A percentile compares a stretch with the other conserved stretches of the same genome.
phyloP scores from a whole-genome alignment of 1,140 invertebrate genomes.

The Drosophila mauritiana region DNA sequence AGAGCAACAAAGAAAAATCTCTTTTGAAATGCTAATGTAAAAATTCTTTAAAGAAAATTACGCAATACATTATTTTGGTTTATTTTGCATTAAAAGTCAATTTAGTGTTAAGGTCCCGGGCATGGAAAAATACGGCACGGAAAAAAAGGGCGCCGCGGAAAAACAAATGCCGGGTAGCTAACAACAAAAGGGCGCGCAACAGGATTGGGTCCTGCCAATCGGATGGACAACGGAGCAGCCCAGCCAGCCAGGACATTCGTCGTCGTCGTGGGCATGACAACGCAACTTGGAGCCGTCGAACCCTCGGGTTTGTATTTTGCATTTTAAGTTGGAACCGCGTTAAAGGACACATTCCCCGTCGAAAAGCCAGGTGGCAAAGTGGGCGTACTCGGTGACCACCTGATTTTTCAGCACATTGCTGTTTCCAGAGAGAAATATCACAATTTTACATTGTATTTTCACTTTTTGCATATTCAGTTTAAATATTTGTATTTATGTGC shows the following conservation, averaged over 20 bases:
- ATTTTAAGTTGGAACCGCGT: constrained; percentile 72
- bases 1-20: constrained; percentile 70
- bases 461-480: background rate
- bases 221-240: constrained; percentile 17
- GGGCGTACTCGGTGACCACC: constrained; percentile 12
- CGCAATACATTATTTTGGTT: constrained; percentile 83
- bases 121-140: constrained; percentile 13
- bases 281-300: constrained; percentile 70
- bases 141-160: constrained; percentile 50
- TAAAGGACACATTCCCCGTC: constrained; percentile 50
- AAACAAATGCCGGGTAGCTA: constrained; percentile 43
- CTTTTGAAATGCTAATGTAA: constrained; percentile 83
- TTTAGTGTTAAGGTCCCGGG: constrained; percentile 74
- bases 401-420: constrained; percentile 14
- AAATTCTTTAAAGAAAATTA: constrained; percentile 83
- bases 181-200: constrained; percentile 63
- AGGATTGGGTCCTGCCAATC: constrained; percentile 58
- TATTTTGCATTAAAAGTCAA: constrained; percentile 83
- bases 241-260: constrained; percentile 23
- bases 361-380: constrained; percentile 16
- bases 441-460: constrained; percentile 18
- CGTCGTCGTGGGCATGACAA: constrained; percentile 60
- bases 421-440: constrained; percentile 18
- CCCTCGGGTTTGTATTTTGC: constrained; percentile 72
- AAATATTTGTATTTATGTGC: background rate